Base-by-base conservation (phyloP, 2,797 vertebrate species). In the Masticophis lateralis region DNA sequence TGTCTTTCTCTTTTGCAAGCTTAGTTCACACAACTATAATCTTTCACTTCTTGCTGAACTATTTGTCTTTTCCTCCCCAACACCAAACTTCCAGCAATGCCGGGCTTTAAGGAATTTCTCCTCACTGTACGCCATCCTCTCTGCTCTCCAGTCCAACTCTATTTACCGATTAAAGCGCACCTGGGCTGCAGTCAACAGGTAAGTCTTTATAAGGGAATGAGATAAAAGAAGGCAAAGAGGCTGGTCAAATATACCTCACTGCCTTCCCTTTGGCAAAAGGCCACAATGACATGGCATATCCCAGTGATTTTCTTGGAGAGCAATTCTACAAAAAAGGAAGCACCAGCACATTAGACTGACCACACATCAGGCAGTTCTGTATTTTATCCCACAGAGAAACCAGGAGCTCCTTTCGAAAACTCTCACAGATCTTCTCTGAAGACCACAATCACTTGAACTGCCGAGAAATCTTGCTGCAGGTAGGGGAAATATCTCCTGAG, bases 361-460 rank as follows among this genome's bases (percentile, higher is more conserved):
- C 4, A 6, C 22, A 37, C 55, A 7, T n/a, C 66, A 66, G 27
- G 32, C 5, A 27, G 3, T 28, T 87, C 27, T 22, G 37, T 10
- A 47, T 83, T 28, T 79, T 79, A 0, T 88, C 43, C 63, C 7
- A 3, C 59, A 99, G 98, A 96, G 98, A 98, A 14, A 97, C 95
- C 3, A 91, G 97, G 91, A 94, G 97, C 43, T 92, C 95, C 1
- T 98, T 98, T 94, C 98, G 98, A 87, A 98, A 98, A 95, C 98
- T 99, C 61, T 98, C 97, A 0, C 98, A 98, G 92, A 98, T 98
- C 43, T 98, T 99, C 94, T 98, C 98, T 0, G 98, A 98, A 89
- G 98, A 98, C 95, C 98, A 98, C 95, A 98, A 98, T 94, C 98
- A 98, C 18, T 96, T 98, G 22, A 98, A 97, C 95, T 98, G 98